These are phyloP conservation scores for Caenorhabditis becei DNA, from an alignment of 2,888 invertebrate species.

Conservation along the genomic window DNA sequence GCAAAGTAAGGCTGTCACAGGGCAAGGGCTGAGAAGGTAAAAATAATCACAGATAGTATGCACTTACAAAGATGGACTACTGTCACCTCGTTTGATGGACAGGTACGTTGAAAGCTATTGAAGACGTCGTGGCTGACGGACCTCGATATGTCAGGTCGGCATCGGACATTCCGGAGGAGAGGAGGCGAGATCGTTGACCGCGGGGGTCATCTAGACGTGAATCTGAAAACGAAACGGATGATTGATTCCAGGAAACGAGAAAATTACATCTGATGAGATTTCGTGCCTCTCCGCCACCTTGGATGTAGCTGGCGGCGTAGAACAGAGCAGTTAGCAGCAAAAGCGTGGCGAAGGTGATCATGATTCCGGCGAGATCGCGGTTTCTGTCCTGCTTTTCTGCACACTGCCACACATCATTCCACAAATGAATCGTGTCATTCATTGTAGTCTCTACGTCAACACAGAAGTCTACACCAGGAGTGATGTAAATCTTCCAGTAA, in stretches of 20 bases:
- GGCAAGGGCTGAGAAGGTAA: neutral
- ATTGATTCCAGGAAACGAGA: neutral
- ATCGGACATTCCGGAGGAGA: conserved; percentile 66
- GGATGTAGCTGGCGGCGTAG: conserved; percentile 79
- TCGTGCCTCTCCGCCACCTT: conserved; percentile 74
- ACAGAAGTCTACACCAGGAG: conserved; percentile 78
- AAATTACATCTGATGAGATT: conserved; percentile 75
- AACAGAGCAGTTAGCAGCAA: conserved; percentile 75
- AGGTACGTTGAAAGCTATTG: conserved; percentile 9
- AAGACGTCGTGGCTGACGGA: conserved; percentile 3
- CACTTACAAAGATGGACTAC: too few relatives aligned
- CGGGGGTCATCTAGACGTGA: conserved; percentile 73
- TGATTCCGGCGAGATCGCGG: conserved; percentile 42
- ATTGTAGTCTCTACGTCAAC: conserved; percentile 81
- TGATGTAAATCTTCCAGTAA: conserved; percentile 80
- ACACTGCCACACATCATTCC: conserved; percentile 79
- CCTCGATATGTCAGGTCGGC: conserved; percentile 21
- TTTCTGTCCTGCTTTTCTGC: conserved; percentile 69
- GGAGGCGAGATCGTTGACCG: conserved; percentile 73
- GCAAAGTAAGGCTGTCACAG: neutral
- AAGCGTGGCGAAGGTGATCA: conserved; percentile 71
- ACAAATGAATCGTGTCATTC: conserved; percentile 81
- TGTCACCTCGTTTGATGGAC: conserved; percentile 48
- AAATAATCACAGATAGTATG: too few relatives aligned
- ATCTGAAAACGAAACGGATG: conserved; percentile 66